Evolutionary conservation across 2,113 vertebrate genomes (phyloP).

Genomic region (Bucco capensis): DNA sequence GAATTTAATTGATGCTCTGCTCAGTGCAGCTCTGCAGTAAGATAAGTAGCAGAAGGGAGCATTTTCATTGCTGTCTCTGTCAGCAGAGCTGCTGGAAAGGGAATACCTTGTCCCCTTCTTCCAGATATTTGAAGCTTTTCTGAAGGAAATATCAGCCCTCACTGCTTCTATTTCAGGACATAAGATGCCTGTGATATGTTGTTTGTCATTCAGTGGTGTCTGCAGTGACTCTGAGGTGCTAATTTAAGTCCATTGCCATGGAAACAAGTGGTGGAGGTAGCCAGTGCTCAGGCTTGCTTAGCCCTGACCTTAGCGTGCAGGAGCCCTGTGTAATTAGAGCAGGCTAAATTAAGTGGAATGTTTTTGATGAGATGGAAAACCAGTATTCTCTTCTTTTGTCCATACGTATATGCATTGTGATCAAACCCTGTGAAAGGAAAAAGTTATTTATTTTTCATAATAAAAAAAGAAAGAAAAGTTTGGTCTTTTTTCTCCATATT

Average conservation of each 20-base stretch:
- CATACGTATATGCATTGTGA: neutral
- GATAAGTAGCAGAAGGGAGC: neutral
- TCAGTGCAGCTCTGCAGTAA: neutral
- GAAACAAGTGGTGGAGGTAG: conserved; percentile 49
- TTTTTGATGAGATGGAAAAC: neutral
- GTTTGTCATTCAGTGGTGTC: conserved; percentile 16
- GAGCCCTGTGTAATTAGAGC: neutral
- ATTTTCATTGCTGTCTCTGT: neutral
- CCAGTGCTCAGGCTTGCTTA: neutral
- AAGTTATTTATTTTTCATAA: neutral
- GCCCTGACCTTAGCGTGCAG: conserved; percentile 28
- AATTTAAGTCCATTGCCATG: conserved; percentile 62
- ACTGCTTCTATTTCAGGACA: conserved; percentile 46
- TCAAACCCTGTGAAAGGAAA: neutral
- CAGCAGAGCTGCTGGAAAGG: conserved; percentile 6
- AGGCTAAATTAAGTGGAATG: neutral
- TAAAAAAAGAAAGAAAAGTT: neutral
- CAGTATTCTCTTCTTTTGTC: neutral
- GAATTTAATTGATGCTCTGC: neutral
- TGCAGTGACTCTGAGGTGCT: conserved; percentile 48
- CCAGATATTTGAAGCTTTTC: conserved; percentile 19
- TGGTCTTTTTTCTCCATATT: neutral
- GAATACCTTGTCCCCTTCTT: neutral
- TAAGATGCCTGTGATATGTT: neutral
- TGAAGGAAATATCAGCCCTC: conserved; percentile 4